A percentile compares a stretch with the other conserved stretches of the same genome.
Conservation (phyloP, 2,888 invertebrate species). For the Ptycholaimellus sp. region DNA sequence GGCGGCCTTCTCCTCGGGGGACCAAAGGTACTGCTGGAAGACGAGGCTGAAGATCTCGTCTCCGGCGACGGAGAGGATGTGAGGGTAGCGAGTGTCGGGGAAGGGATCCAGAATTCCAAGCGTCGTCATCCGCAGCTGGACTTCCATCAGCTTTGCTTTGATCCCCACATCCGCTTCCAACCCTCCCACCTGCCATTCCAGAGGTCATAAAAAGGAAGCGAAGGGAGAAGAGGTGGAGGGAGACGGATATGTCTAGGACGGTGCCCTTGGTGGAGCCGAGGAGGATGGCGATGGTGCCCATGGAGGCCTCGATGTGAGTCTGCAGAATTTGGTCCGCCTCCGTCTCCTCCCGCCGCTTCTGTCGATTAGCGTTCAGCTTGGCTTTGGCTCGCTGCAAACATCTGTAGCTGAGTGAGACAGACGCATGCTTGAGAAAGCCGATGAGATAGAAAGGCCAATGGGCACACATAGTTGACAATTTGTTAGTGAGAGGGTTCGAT, state of each 20-base stretch:
- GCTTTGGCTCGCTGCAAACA: too few relatives aligned
- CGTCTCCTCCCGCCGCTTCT: too few relatives aligned
- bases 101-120: constrained; percentile 55
- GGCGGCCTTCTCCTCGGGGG: constrained; percentile 7
- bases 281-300: constrained; percentile 34
- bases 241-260: constrained; percentile 43
- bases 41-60: constrained; percentile 38
- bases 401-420: too few relatives aligned
- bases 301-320: constrained; percentile 47
- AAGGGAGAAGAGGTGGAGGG: too few relatives aligned
- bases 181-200: constrained; percentile 37
- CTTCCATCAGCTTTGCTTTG: constrained; percentile 50
- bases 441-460: too few relatives aligned
- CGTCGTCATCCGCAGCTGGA: constrained; percentile 46
- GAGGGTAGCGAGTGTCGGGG: constrained; percentile 45
- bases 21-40: constrained; percentile 6
- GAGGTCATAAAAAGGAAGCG: too few relatives aligned
- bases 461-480: too few relatives aligned
- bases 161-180: constrained; percentile 47
- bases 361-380: too few relatives aligned
- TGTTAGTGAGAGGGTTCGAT: too few relatives aligned
- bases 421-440: too few relatives aligned
- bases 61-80: constrained; percentile 56
- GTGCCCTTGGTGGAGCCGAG: constrained; percentile 45
- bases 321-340: constrained; percentile 38